Base-by-base conservation (phyloP, 2,797 vertebrate species). In the Sebastes hubbsi region DNA sequence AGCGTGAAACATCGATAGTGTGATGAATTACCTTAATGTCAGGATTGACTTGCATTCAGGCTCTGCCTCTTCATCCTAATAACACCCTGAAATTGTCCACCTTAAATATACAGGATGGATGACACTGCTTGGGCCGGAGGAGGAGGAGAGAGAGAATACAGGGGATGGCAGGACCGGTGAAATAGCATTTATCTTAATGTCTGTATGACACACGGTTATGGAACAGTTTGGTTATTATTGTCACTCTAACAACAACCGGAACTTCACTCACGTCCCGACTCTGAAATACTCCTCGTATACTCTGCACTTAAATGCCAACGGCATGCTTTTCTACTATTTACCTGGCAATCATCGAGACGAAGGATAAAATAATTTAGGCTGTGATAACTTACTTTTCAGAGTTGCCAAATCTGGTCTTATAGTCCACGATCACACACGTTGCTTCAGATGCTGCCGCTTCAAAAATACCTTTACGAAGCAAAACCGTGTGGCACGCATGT, bases 1-100 rank as follows among this genome's bases (percentile, higher is more conserved):
- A 60, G 70, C 25, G 62, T 74, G 60, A 56, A 73, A 80, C 82
- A 72, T 92, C 86, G 59, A 77, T 85, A 85, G 16, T 27, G 81
- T 89, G 89, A 94, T 91, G 84, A 93, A 93, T 88, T 81, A 67
- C 82, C 56, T 82, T 89, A 86, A 90, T 88, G 89, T 89, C 80
- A 79, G 83, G 73, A 90, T 80, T 82, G 87, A 93, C 87, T 88
- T 67, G 58, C 52, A 66, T 82, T 88, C 81, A 63, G 85, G 25
- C 60, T 77, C 42, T 29, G 71, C 66, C 79, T 79, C 82, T 87
- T 85, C 71, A 75, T 87, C 85, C 83, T 84, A 88, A 89, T 87
- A 76, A 82, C 12, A 74, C 25, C 54, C 83, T 86, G 76, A 84
- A 88, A 87, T 67, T 62, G 62, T 75, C 74, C 75, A 76, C 59